Base-by-base conservation (phyloP, 1,140 invertebrate species). In the Dolichoris vasculosae region DNA sequence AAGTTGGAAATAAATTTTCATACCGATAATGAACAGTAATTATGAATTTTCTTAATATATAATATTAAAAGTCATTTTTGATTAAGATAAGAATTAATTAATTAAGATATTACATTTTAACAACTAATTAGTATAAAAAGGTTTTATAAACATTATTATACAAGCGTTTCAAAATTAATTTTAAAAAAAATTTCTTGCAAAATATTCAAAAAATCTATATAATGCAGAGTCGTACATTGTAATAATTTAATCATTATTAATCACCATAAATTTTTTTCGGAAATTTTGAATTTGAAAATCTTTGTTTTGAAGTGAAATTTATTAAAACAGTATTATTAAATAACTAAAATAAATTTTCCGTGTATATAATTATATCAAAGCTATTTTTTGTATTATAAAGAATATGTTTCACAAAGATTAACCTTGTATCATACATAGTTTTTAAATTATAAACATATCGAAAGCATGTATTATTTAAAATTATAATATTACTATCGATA, bases 1-100 rank as follows among this genome's bases (percentile, higher is more conserved):
- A 38, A 73, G 69, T 43, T 26, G 40, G 38, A 73, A 73, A 73
- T 73, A 73, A 73, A 73, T 73, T 73, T 73, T 43, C 69, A 73
- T 73, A 73, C n/a, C 38, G 20, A 43, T 73, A 73, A 43, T 73
- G 17, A 43, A 23, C 69, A 32, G 7, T 20, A 73, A 73, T 73
- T 43, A 43, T 73, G 69, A 73, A 40, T 73, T 73, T 13, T 38
- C 38, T 8, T 73, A 7, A 20, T 1, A 13, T 43, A 43, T 73
- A 73, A 73, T 73, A 73, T 73, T 73, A 43, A 73, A 73, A 73
- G 43, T 73, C 69, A 26, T 43, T n/a, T 43, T 35, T 43, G n/a
- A 73, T 73, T 73, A 11, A 73, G 20, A 73, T 73, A 73, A 73
- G 20, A 43, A 43, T 43, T 40, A 43, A 73, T 73, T 73, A 73